phyloP scores from a whole-genome alignment of 1,140 invertebrate genomes.

The Whitmania pigra region DNA sequence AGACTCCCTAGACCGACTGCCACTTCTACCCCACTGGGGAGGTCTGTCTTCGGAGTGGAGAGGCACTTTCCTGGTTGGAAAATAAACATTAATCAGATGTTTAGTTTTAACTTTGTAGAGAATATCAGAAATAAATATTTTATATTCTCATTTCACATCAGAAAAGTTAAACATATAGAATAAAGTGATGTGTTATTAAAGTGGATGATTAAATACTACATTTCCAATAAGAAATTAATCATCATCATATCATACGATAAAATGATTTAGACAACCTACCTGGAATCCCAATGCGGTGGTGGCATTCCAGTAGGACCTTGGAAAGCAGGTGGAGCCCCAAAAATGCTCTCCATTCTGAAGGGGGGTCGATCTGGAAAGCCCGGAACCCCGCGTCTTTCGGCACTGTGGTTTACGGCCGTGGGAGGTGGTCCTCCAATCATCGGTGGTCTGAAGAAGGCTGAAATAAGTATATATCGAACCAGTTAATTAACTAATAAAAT shows the following conservation, averaged over 20 bases:
- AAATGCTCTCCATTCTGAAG: not conserved
- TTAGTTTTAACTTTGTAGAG: too few relatives aligned
- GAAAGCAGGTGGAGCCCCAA: not conserved
- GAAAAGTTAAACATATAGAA: not conserved
- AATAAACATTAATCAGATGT: too few relatives aligned
- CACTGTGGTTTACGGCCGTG: not conserved
- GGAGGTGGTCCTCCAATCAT: slow-evolving; percentile 7
- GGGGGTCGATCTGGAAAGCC: slow-evolving; percentile 2
- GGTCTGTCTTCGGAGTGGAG: too few relatives aligned
- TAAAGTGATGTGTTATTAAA: not conserved
- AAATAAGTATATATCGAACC: not conserved
- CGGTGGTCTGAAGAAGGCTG: not conserved
- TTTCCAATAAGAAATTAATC: not conserved
- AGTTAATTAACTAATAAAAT: not conserved
- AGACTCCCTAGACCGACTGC: too few relatives aligned
- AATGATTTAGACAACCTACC: not conserved
- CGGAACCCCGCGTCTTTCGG: not conserved
- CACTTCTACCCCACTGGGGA: too few relatives aligned
- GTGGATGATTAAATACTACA: not conserved
- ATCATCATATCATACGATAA: not conserved
- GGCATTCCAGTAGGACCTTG: slow-evolving; percentile 4
- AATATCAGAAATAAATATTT: not conserved
- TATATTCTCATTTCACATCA: not conserved
- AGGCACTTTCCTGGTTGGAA: too few relatives aligned
- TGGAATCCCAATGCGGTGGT: not conserved